Conservation (phyloP, 2,888 invertebrate species). For the Parascotia fuliginaria region DNA sequence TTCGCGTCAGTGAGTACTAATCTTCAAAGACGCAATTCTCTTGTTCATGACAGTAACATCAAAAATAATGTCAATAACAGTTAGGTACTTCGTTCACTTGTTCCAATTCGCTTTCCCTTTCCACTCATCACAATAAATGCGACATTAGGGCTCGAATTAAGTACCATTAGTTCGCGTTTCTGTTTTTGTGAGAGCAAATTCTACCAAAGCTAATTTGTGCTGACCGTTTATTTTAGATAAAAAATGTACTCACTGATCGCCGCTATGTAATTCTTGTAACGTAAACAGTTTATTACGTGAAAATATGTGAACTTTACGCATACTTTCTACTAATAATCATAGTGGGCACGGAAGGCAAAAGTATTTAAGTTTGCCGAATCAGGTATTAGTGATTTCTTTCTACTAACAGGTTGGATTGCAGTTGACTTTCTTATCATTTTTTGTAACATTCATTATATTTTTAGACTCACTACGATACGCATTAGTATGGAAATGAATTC, state of each 20-base stretch:
- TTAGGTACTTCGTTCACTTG: slow-evolving; percentile 44
- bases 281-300: neutral
- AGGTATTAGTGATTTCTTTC: too few relatives aligned
- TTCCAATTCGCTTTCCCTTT: slow-evolving; percentile 48
- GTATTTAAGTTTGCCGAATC: too few relatives aligned
- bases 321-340: neutral
- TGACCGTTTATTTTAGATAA: neutral
- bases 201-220: neutral
- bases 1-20: slow-evolving; percentile 45
- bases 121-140: slow-evolving; percentile 50
- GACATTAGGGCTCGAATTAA: slow-evolving; percentile 46
- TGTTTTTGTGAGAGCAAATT: slow-evolving; percentile 18
- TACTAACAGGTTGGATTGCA: too few relatives aligned
- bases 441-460: too few relatives aligned
- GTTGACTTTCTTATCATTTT: too few relatives aligned
- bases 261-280: neutral
- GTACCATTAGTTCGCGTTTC: slow-evolving; percentile 40
- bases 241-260: neutral
- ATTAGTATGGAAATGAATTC: too few relatives aligned
- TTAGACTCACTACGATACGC: too few relatives aligned
- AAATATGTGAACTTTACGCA: neutral
- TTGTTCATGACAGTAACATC: slow-evolving; percentile 53
- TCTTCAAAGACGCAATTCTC: slow-evolving; percentile 43
- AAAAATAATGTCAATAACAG: slow-evolving; percentile 57
- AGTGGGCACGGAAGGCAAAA: too few relatives aligned